phyloP scores from a whole-genome alignment of 2,113 vertebrate genomes.

The Callipepla squamata region DNA sequence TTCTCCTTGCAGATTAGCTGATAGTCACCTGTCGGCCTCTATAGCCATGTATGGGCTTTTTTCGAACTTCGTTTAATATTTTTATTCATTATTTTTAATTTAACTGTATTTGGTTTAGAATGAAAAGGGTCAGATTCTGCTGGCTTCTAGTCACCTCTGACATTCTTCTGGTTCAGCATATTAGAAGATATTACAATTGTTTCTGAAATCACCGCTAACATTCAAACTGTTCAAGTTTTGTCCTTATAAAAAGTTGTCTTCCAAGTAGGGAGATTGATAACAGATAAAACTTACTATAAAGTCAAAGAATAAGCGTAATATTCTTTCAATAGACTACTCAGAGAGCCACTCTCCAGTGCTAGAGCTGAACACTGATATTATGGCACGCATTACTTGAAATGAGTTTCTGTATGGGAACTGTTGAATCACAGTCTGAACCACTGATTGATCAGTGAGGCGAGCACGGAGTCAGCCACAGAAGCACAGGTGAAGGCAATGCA shows the following conservation, averaged over 20 bases:
- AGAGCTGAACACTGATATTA: not conserved
- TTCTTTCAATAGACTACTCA: not conserved
- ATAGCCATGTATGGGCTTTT: fast-evolving
- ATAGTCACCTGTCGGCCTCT: not conserved
- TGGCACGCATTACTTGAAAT: fast-evolving
- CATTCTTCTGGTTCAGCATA: not conserved
- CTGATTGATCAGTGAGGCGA: too few species aligned
- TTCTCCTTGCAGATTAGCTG: not conserved
- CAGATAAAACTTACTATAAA: not conserved
- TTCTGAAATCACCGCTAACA: not conserved
- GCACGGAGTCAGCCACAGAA: too few species aligned
- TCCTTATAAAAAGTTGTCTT: not conserved
- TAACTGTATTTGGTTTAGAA: not conserved
- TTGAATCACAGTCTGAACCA: too few species aligned
- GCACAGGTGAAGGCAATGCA: too few species aligned
- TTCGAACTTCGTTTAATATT: not conserved
- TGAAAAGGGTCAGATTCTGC: not conserved
- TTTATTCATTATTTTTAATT: too few species aligned
- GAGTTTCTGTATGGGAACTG: not conserved
- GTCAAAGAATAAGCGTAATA: not conserved
- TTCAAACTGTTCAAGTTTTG: not conserved
- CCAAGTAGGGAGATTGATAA: not conserved
- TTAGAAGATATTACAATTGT: not conserved
- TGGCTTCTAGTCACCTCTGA: not conserved
- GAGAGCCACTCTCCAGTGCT: not conserved